Evolutionary conservation across 1,140 invertebrate genomes (phyloP), one percentile per base, ranked within the genome.

Genomic region (Diabrotica undecimpunctata): DNA sequence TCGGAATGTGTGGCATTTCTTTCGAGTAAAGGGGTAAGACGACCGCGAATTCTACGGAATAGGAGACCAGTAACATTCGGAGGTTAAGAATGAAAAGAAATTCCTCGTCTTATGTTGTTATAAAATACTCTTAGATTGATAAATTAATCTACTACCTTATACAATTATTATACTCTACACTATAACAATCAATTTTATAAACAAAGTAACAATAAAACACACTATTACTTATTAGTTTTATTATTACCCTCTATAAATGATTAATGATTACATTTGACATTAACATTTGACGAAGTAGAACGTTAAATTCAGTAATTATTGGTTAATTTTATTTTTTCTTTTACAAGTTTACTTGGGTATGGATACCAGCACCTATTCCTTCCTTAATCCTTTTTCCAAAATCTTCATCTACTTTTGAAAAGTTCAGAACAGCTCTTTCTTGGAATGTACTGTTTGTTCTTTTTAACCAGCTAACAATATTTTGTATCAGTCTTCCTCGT

Each of bases 381-480:
- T 67, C 59, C 36, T 64, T 69, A 14, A 75, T 65, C 13, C 84
- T 83, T 71, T 78, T 83, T 6, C 88, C 89, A 36, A 92, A 83
- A 54, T 88, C 86, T 25, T 83, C 77, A 70, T 90, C 85, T 0
- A 90, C 87, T 52, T 84, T 79, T 5, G 84, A 80, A 69, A 93
- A 92, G 71, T 91, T 89, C 72, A 86, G 87, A 12, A 93, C 83
- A 0, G 90, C 89, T 54, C 91, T 83, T 66, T 93, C 89, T 78
- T 94, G 90, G 71, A 98, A 86, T 76, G 96, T 95, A 25, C 83
- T 85, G 54, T 91, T 87, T 39, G 95, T 92, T 72, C 88, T 81
- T 65, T 86, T 86, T 50, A 97, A 75, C 78, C 90, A 86, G 5
- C 80, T 86, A 4, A 88, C 92, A 77, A 98, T 88, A 75, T 98